Percentiles rank a stretch among this genome's conserved stretches.
Evolutionary conservation across 2,113 vertebrate species (phyloP).

Genomic region (Bufo bufo): DNA sequence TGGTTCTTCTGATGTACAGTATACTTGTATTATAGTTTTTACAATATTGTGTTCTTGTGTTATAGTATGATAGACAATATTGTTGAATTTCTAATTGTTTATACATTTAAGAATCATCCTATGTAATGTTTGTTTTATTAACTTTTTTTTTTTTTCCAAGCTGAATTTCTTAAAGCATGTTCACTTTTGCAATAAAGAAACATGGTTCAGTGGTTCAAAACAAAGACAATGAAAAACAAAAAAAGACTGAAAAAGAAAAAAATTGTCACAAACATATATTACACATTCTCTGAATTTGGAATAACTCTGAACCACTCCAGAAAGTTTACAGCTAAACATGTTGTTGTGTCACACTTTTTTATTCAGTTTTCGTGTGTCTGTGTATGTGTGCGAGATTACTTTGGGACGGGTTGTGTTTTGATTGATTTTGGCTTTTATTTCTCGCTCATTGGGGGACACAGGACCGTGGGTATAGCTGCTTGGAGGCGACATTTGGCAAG

Average conservation of each 20-base stretch:
- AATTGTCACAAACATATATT: neutral
- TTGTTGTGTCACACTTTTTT: neutral
- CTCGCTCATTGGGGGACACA: no score
- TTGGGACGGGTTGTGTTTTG: no score
- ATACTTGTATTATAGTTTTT: slow-evolving; percentile 88
- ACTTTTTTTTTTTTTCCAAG: slow-evolving; percentile 75
- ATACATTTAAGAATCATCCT: slow-evolving; percentile 94
- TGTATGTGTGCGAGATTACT: neutral
- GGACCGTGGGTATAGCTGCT: no score
- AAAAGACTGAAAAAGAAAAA: slow-evolving; percentile 65
- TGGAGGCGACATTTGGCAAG: no score
- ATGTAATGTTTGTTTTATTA: slow-evolving; percentile 98
- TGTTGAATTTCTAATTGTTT: slow-evolving; percentile 99
- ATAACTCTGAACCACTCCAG: slow-evolving; percentile 82
- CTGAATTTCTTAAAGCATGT: slow-evolving; percentile 99
- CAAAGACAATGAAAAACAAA: slow-evolving; percentile 64
- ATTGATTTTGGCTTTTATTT: no score
- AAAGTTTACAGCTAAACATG: slow-evolving; percentile 69
- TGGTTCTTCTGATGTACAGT: slow-evolving; percentile 77
- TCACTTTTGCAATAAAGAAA: slow-evolving; percentile 98
- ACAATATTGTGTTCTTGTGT: slow-evolving; percentile 88
- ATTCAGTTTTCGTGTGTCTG: no score
- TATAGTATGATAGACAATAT: slow-evolving; percentile 87
- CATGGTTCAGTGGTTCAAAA: slow-evolving; percentile 85
- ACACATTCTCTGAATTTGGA: slow-evolving; percentile 66